These are phyloP conservation scores for Tachystola acroxantha DNA, from an alignment of 2,888 invertebrate genomes.

Conservation along the genomic window DNA sequence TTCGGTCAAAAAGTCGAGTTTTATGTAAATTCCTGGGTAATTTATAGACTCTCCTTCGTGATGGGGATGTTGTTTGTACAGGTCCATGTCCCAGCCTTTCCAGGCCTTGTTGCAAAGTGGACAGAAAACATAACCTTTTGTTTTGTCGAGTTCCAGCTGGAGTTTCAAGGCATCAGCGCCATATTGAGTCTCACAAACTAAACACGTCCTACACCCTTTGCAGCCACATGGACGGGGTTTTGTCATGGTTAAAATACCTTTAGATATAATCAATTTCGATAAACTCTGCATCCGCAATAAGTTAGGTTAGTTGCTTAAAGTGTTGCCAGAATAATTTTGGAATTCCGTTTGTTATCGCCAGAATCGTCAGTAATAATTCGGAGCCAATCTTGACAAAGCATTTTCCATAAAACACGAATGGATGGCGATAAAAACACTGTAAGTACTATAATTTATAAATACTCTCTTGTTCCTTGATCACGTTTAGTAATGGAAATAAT, in stretches of 20 bases:
- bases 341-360: too few relatives aligned
- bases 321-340: too few relatives aligned
- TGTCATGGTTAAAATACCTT: conserved; percentile 80
- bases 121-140: conserved; percentile 85
- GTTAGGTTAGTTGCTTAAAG: too few relatives aligned
- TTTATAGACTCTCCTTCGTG: conserved; percentile 80
- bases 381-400: too few relatives aligned
- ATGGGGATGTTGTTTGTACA: conserved; percentile 81
- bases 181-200: conserved; percentile 87
- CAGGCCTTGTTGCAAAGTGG: conserved; percentile 86
- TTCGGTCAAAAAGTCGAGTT: conserved; percentile 84
- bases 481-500: too few relatives aligned
- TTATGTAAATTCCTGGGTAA: conserved; percentile 83
- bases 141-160: conserved; percentile 60
- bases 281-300: too few relatives aligned
- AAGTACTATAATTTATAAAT: too few relatives aligned
- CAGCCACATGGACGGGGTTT: conserved; percentile 91
- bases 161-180: conserved; percentile 56
- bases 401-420: too few relatives aligned
- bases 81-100: conserved; percentile 82
- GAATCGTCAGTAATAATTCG: too few relatives aligned
- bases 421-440: too few relatives aligned
- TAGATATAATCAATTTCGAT: too few relatives aligned
- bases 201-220: conserved; percentile 94
- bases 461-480: too few relatives aligned